Conservation (phyloP, 2,888 invertebrate species). For the Psococerastis gibbosa region DNA sequence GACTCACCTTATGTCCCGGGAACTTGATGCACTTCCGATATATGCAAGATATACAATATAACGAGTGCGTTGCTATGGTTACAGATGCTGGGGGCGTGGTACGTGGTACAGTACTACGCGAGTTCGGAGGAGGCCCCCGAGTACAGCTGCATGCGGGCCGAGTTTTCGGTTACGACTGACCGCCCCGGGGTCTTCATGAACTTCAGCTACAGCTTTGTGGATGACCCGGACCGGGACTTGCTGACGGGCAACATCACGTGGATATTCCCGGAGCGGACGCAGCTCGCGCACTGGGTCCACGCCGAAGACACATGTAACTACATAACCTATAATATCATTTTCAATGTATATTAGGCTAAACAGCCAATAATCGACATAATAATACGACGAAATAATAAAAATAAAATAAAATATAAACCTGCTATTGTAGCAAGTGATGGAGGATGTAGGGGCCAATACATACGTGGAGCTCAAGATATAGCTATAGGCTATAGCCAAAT, state of each 20-base stretch:
- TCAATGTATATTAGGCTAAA: too few relatives aligned
- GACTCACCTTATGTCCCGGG: neutral
- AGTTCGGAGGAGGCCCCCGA: constrained; percentile 71
- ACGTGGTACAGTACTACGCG: constrained; percentile 72
- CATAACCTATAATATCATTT: too few relatives aligned
- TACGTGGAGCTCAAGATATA: too few relatives aligned
- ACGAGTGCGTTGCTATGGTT: too few relatives aligned
- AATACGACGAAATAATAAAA: too few relatives aligned
- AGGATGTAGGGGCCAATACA: too few relatives aligned
- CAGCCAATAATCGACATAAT: too few relatives aligned
- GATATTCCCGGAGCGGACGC: constrained; percentile 50
- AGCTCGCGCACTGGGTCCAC: constrained; percentile 73
- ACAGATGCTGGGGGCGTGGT: constrained; percentile 68
- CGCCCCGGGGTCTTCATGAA: constrained; percentile 62
- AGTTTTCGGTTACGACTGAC: constrained; percentile 35
- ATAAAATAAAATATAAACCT: too few relatives aligned
- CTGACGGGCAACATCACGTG: constrained; percentile 74
- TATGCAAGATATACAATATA: too few relatives aligned
- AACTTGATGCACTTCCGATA: neutral
- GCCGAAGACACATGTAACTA: constrained; percentile 66
- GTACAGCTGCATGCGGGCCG: constrained; percentile 70
- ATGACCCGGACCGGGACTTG: constrained; percentile 63
- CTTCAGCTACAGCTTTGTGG: constrained; percentile 69
- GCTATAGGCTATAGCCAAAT: too few relatives aligned
- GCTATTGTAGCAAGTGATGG: too few relatives aligned